A percentile compares a stretch with the other conserved stretches of the same genome.
These are phyloP conservation scores for Polyodon spathula DNA, from an alignment of 2,113 vertebrate species.

Conservation along the genomic window DNA sequence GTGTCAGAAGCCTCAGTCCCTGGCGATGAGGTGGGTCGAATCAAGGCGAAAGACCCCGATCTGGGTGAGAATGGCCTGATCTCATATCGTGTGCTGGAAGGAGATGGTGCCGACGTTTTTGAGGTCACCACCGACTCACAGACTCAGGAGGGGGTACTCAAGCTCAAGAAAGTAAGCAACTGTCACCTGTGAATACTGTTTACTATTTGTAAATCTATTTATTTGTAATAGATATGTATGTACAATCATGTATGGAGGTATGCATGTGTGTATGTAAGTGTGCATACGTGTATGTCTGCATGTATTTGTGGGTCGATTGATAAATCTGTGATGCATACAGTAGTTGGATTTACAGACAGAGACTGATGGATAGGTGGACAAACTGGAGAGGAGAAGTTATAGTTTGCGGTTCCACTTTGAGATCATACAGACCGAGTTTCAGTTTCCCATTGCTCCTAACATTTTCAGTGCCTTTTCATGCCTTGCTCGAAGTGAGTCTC, in stretches of 20 bases:
- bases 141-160: slow-evolving; percentile 87
- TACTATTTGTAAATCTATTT: neutral
- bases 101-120: slow-evolving; percentile 77
- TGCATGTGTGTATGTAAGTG: slow-evolving; percentile 11
- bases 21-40: slow-evolving; percentile 83
- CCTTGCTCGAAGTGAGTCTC: slow-evolving; percentile 27
- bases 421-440: slow-evolving; percentile 22
- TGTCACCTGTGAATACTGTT: neutral
- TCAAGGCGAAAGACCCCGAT: slow-evolving; percentile 92
- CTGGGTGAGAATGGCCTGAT: slow-evolving; percentile 88
- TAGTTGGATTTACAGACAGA: too few relatives aligned
- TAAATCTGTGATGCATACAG: too few relatives aligned
- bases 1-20: slow-evolving; percentile 80
- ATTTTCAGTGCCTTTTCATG: slow-evolving; percentile 28
- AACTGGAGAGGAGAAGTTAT: slow-evolving; percentile 3
- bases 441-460: slow-evolving; percentile 25
- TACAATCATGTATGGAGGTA: too few relatives aligned
- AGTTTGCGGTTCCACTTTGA: slow-evolving; percentile 18
- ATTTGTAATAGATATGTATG: too few relatives aligned
- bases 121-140: slow-evolving; percentile 86
- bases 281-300: slow-evolving; percentile 6
- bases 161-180: slow-evolving; percentile 80
- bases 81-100: slow-evolving; percentile 79
- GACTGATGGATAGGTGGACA: too few relatives aligned
- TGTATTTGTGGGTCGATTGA: too few relatives aligned